These are phyloP conservation scores for Rhingia campestris DNA, from an alignment of 2,888 invertebrate genomes.

Conservation along the genomic window DNA sequence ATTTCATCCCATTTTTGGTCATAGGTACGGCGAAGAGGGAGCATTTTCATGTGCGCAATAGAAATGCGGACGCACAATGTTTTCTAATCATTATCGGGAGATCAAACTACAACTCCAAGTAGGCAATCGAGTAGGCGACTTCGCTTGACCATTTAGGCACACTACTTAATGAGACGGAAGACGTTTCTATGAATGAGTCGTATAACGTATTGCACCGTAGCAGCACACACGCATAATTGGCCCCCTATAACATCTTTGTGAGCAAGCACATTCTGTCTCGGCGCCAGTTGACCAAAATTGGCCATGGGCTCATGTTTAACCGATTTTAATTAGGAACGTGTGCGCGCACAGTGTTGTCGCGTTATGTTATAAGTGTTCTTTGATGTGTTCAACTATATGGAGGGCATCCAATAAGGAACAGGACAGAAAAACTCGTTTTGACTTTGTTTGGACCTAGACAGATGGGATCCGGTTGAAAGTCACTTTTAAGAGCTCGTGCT, in stretches of 20 bases:
- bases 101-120: conserved; percentile 46
- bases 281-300: conserved; percentile 72
- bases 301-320: conserved; percentile 61
- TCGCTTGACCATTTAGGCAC: conserved; percentile 10
- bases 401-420: conserved; percentile 5
- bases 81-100: conserved; percentile 64
- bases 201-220: conserved; percentile 10
- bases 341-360: conserved; percentile 25
- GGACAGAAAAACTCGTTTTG: conserved; percentile 53
- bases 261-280: conserved; percentile 64
- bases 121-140: conserved; percentile 59
- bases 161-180: conserved; percentile 44
- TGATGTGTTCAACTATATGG: conserved; percentile 46
- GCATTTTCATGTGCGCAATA: background rate
- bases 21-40: conserved; percentile 1
- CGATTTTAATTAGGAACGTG: conserved; percentile 57
- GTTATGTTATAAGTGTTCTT: conserved; percentile 57
- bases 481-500: conserved; percentile 59
- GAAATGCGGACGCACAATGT: conserved; percentile 46
- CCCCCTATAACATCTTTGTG: conserved; percentile 63
- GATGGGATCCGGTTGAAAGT: conserved; percentile 55
- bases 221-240: conserved; percentile 60
- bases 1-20: conserved; percentile 43
- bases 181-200: conserved; percentile 69
- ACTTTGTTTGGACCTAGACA: conserved; percentile 66